Percentiles rank a stretch among this genome's conserved stretches.
These are phyloP conservation scores for Ciconia boyciana DNA, from an alignment of 2,113 vertebrate genomes.

Conservation along the genomic window DNA sequence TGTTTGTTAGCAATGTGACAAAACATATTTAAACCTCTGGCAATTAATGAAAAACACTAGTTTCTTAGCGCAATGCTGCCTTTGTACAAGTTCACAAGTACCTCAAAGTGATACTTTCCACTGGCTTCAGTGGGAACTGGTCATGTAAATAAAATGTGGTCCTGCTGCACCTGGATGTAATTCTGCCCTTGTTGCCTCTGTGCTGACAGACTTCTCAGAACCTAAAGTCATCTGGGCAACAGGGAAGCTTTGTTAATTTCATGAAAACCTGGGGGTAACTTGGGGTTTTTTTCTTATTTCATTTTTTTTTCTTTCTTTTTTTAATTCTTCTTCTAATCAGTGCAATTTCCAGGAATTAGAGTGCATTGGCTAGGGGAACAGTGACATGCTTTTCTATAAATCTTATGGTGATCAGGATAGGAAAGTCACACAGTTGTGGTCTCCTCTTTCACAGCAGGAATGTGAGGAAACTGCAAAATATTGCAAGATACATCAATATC, in stretches of 20 bases:
- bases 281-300: accelerated
- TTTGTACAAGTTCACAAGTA: background rate
- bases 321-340: background rate
- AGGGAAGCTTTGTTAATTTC: background rate
- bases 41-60: background rate
- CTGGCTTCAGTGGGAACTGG: background rate
- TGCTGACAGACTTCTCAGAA: background rate
- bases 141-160: background rate
- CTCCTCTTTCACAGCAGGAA: background rate
- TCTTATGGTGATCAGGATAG: background rate
- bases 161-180: background rate
- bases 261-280: background rate
- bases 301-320: background rate
- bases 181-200: background rate
- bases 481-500: background rate
- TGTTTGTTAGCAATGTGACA: background rate
- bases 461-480: background rate
- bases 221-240: background rate
- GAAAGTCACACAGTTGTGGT: background rate
- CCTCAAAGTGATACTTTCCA: background rate
- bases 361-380: background rate
- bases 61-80: background rate
- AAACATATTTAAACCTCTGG: background rate
- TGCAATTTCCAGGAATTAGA: background rate
- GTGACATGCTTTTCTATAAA: background rate